Percentiles rank a stretch among this genome's conserved stretches.
Conservation (phyloP, 2,797 vertebrate genomes). For the Etheostoma perlongum region DNA sequence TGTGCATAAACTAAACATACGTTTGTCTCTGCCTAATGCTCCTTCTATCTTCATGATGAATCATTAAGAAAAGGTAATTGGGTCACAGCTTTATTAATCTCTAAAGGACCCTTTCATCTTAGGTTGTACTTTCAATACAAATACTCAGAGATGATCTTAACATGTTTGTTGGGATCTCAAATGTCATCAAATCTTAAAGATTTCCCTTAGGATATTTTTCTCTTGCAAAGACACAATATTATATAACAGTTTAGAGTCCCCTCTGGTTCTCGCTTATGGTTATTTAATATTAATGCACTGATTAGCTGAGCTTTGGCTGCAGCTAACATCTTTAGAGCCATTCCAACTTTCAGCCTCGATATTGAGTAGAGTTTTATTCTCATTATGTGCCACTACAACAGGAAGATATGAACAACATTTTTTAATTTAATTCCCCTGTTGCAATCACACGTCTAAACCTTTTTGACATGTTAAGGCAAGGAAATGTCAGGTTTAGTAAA, state of each 20-base stretch:
- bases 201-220: slow-evolving; percentile 50
- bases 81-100: background rate
- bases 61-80: background rate
- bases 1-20: background rate
- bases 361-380: slow-evolving; percentile 64
- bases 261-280: slow-evolving; percentile 64
- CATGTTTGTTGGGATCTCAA: slow-evolving; percentile 22
- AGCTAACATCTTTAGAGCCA: slow-evolving; percentile 61
- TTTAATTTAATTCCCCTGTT: slow-evolving; percentile 5
- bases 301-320: slow-evolving; percentile 63
- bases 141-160: slow-evolving; percentile 7
- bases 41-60: background rate
- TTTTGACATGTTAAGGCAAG: no score
- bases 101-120: background rate
- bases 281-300: slow-evolving; percentile 75
- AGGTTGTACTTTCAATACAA: background rate
- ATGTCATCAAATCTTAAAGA: slow-evolving; percentile 31
- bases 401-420: slow-evolving; percentile 56
- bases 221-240: slow-evolving; percentile 44
- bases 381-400: slow-evolving; percentile 55
- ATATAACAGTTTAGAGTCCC: slow-evolving; percentile 44
- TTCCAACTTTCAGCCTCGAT: slow-evolving; percentile 60
- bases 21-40: background rate
- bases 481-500: no score
- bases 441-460: slow-evolving; percentile 15